These are phyloP conservation scores for Diarsia mendica DNA, from an alignment of 2,888 invertebrate species.

Conservation along the genomic window DNA sequence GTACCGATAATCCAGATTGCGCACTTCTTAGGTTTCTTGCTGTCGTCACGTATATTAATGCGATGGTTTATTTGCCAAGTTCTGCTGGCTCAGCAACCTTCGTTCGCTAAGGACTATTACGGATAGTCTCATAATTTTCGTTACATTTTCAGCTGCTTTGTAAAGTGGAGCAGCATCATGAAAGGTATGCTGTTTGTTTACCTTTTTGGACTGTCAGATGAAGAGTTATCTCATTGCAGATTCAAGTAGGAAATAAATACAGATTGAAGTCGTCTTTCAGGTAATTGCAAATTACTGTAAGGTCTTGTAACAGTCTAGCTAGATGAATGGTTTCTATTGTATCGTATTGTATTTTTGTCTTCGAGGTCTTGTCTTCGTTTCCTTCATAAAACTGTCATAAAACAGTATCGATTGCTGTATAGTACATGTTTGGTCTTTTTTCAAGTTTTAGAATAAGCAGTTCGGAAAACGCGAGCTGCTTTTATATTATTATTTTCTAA, in stretches of 20 bases:
- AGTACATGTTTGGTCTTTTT: not conserved
- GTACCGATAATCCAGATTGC: constrained; percentile 51
- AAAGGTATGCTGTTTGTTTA: not conserved
- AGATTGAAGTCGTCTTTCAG: not conserved
- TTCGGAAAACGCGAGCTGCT: not conserved
- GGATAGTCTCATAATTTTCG: not conserved
- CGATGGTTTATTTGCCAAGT: constrained; percentile 12
- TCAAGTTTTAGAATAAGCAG: not conserved
- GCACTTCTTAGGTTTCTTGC: constrained; percentile 29
- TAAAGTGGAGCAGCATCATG: not conserved
- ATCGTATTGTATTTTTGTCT: not conserved
- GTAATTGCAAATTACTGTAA: constrained; percentile 9
- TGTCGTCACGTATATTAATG: constrained; percentile 24
- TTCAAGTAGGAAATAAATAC: not conserved
- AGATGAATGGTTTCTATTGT: not conserved
- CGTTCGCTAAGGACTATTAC: not conserved
- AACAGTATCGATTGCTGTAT: not conserved
- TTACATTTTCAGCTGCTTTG: not conserved
- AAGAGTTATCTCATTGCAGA: not conserved
- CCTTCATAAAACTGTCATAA: not conserved
- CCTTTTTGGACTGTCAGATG: not conserved
- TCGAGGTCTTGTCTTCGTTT: constrained; percentile 12
- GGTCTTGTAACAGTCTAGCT: constrained; percentile 6
- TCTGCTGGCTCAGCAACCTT: constrained; percentile 18
- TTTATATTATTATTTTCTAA: too few species aligned